Conservation (phyloP, 2,113 vertebrate species). For the Alexandromys fortis region DNA sequence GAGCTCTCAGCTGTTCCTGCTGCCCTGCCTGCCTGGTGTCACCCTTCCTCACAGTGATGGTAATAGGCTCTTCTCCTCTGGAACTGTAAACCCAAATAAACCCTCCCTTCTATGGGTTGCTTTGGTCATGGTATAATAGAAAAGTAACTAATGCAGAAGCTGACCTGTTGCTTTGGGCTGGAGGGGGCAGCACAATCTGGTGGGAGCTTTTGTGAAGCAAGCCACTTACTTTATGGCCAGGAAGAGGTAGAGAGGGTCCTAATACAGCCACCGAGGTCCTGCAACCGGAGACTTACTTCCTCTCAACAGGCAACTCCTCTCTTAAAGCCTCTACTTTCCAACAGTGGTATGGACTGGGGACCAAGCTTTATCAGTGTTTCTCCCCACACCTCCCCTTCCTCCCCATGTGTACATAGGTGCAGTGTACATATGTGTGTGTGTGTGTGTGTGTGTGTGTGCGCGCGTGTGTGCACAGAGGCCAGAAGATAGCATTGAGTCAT, state of each 20-base stretch:
- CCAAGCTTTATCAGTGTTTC: neutral
- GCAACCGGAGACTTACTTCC: too few relatives aligned
- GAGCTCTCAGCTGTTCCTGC: neutral
- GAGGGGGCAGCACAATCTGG: neutral
- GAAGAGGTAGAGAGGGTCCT: neutral
- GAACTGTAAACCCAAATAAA: neutral
- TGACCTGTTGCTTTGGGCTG: neutral
- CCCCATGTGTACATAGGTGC: too few relatives aligned
- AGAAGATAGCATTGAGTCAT: too few relatives aligned
- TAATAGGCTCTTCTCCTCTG: neutral
- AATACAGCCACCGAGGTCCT: neutral
- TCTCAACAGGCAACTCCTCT: neutral
- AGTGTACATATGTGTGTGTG: too few relatives aligned
- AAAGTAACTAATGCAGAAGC: neutral
- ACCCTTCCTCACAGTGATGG: neutral
- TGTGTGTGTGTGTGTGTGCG: too few relatives aligned
- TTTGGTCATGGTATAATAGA: neutral
- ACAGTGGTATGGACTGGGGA: neutral
- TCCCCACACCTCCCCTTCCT: fast-evolving
- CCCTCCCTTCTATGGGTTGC: neutral
- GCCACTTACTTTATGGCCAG: neutral
- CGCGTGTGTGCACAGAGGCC: too few relatives aligned
- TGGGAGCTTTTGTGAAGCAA: neutral
- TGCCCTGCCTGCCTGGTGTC: neutral
- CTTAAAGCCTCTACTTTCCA: neutral